Conservation (phyloP, 2,888 invertebrate species). For the Crepidodera aurea region DNA sequence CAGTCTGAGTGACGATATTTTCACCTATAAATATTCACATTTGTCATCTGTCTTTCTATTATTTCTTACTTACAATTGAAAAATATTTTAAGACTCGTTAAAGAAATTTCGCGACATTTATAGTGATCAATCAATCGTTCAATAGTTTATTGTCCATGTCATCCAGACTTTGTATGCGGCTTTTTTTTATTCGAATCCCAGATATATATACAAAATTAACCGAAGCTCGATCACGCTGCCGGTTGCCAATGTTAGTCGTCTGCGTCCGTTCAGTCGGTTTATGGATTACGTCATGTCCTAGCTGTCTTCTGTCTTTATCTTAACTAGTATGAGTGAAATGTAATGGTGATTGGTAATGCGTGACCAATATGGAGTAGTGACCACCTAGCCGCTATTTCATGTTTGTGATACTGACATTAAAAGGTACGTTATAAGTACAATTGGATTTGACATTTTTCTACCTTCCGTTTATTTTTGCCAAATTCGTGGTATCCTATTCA, state of each 20-base stretch:
- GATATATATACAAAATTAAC: constrained; percentile 62
- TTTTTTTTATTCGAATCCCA: constrained; percentile 54
- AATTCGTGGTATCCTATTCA: no score
- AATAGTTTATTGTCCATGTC: background rate
- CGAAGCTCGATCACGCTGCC: constrained; percentile 53
- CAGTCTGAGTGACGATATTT: background rate
- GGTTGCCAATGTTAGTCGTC: constrained; percentile 29
- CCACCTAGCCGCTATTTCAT: constrained; percentile 27
- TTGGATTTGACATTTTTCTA: background rate
- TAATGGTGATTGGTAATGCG: constrained; percentile 26
- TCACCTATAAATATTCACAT: background rate
- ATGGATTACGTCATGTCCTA: constrained; percentile 36
- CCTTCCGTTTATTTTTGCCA: background rate
- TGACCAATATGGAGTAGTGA: constrained; percentile 33
- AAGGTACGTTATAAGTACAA: constrained; percentile 12
- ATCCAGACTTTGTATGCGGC: constrained; percentile 25
- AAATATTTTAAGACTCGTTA: background rate
- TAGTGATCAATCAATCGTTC: no score
- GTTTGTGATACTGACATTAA: constrained; percentile 27
- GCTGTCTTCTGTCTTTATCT: constrained; percentile 32
- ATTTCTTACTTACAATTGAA: no score
- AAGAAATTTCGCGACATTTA: no score
- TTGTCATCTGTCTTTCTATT: background rate
- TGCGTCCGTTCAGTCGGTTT: constrained; percentile 39
- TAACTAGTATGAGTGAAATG: constrained; percentile 40